Percentiles rank a stretch among this genome's conserved stretches.
Conservation (phyloP, 1,140 invertebrate species). For the Thalassaphorura encarpata region DNA sequence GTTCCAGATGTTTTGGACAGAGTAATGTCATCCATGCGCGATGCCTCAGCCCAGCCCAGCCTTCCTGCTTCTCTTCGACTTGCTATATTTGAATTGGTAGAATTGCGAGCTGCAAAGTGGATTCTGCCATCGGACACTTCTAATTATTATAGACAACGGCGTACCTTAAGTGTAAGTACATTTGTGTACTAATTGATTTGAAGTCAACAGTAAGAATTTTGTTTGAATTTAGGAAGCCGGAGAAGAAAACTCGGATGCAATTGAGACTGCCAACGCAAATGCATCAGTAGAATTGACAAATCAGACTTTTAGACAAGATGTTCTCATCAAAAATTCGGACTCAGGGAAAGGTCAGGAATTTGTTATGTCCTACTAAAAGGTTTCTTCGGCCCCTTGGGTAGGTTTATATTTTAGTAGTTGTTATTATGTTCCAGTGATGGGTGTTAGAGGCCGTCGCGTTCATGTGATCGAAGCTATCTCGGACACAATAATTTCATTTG, state of each 20-base stretch:
- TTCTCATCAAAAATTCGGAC: slow-evolving; percentile 84
- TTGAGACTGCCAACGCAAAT: background rate
- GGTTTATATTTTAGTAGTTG: background rate
- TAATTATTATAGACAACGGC: slow-evolving; percentile 30
- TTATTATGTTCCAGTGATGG: slow-evolving; percentile 66
- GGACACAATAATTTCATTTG: slow-evolving; percentile 95
- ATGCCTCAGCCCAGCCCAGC: slow-evolving; percentile 24
- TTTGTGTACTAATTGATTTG: background rate
- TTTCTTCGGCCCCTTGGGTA: background rate
- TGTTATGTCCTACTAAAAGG: background rate
- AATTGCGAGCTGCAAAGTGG: slow-evolving; percentile 29
- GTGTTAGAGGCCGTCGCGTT: slow-evolving; percentile 91
- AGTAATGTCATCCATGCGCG: slow-evolving; percentile 30
- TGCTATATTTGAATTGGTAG: slow-evolving; percentile 32
- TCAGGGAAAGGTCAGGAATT: slow-evolving; percentile 79
- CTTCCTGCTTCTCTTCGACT: slow-evolving; percentile 18
- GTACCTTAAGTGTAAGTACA: slow-evolving; percentile 21
- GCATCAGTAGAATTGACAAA: no score
- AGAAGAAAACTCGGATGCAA: no score
- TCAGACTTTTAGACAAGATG: slow-evolving; percentile 59
- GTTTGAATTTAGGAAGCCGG: no score
- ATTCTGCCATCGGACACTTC: slow-evolving; percentile 23
- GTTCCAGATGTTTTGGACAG: slow-evolving; percentile 26
- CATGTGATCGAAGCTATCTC: slow-evolving; percentile 96
- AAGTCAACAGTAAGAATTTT: no score